Base-by-base conservation (phyloP, 2,113 vertebrate genomes). In the Platysteira castanea region DNA sequence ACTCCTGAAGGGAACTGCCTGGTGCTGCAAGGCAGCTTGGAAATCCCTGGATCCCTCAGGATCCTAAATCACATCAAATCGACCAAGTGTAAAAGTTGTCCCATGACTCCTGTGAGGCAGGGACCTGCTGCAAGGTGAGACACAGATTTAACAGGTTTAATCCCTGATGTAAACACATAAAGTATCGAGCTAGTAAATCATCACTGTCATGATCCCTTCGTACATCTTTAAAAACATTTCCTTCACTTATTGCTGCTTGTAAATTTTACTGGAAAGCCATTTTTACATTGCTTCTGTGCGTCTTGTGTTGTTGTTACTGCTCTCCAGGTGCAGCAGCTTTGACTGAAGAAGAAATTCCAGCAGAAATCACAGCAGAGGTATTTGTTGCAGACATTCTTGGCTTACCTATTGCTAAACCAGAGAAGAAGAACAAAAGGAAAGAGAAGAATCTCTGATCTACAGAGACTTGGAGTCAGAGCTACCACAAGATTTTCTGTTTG, bases 371-470 rank as follows among this genome's bases (percentile, higher is more conserved):
- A 57, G 83, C 98, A 70, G 97, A 98, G 91, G 97, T 97, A 63
- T 99, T 99, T n/a, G 77, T 97, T 18, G 73, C 80, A 46, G 96
- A 98, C 46, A 98, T 99, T 95, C 98, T 99, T 75, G 98, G 98
- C 65, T 98, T 99, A 77, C 97, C 97, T 76, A 7, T 94, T 68
- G 75, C 96, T 41, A 83, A 96, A 41, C 53, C 81, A 41, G 70
- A 56, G 26, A 21, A 37, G 33, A 74, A 63, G 33, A 81, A 26
- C 20, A 30, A 54, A 22, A 77, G 46, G 37, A 30, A 37, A 46
- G 10, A 19, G 26, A 50, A 33, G 57, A 91, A 54, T 20, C 68
- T 49, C 24, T 14, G 31, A 63, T 60, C 79, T 67, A 15, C 0
- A 3, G 61, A 44, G 71, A 16, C 47, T 39, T 21, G 1, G 73